Percentiles rank a stretch among this genome's conserved stretches.
Evolutionary conservation across 2,888 invertebrate species (phyloP).

Genomic region (Ophonus ardosiacus): DNA sequence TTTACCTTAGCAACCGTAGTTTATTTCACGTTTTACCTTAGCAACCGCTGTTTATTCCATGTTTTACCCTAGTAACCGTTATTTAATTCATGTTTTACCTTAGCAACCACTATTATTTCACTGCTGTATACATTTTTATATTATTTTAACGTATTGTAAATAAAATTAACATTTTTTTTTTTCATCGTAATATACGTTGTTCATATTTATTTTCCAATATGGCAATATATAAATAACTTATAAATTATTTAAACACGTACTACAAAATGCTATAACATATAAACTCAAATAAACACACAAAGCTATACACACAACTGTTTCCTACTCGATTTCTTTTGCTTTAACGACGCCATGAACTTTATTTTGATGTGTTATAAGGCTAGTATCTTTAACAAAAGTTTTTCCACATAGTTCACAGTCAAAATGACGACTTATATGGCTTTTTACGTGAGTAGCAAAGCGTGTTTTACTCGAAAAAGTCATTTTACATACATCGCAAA

Average conservation of each 20-base stretch:
- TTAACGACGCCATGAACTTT: not conserved
- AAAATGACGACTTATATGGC: constrained; percentile 80
- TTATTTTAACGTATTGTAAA: not conserved
- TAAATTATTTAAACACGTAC: not conserved
- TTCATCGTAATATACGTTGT: not conserved
- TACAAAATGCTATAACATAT: not conserved
- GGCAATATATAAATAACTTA: not conserved
- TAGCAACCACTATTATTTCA: too few relatives aligned
- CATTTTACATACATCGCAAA: constrained; percentile 85
- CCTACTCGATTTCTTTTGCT: not conserved
- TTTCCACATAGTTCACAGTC: constrained; percentile 87
- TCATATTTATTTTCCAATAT: not conserved
- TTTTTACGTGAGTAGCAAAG: constrained; percentile 87
- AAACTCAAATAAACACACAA: not conserved
- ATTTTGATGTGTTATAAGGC: constrained; percentile 87
- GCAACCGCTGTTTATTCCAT: too few relatives aligned
- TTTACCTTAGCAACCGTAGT: too few relatives aligned
- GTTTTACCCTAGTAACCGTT: too few relatives aligned
- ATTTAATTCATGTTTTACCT: too few relatives aligned
- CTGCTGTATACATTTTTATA: too few relatives aligned
- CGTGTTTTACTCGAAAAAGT: constrained; percentile 86
- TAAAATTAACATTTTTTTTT: not conserved
- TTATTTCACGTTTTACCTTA: too few relatives aligned
- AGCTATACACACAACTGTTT: not conserved
- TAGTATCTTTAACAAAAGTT: constrained; percentile 87